Evolutionary conservation across 2,113 vertebrate genomes (phyloP).

Genomic region (Piprites chloris): DNA sequence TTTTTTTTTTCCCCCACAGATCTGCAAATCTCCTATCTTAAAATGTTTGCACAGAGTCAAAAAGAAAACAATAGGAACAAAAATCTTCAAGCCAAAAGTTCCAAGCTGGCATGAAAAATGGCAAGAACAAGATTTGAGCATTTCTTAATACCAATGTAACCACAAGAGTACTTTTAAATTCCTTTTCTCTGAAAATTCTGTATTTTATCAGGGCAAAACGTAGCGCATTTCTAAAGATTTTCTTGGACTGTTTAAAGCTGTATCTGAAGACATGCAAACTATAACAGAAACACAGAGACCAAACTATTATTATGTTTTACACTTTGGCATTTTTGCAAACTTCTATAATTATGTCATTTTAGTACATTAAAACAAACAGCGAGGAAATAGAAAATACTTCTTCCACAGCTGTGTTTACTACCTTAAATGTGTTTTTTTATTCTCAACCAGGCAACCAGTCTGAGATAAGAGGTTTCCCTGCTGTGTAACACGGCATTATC

Average conservation of each 20-base stretch:
- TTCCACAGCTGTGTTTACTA: conserved; percentile 78
- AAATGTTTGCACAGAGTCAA: conserved; percentile 35
- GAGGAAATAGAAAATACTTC: conserved; percentile 67
- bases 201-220: conserved; percentile 5
- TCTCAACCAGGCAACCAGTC: conserved; percentile 62
- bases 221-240: not conserved
- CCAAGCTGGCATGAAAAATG: conserved; percentile 11
- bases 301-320: conserved; percentile 7
- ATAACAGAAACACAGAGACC: not conserved
- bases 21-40: conserved; percentile 58
- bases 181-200: conserved; percentile 20
- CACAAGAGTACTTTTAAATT: conserved; percentile 33
- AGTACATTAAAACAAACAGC: conserved; percentile 70
- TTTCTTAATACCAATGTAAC: conserved; percentile 34
- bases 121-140: conserved; percentile 21
- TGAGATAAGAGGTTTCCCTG: conserved; percentile 75
- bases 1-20: conserved; percentile 17
- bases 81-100: conserved; percentile 37
- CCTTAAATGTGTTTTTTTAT: conserved; percentile 22
- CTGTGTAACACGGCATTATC: conserved; percentile 67
- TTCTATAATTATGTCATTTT: conserved; percentile 68
- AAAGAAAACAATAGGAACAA: conserved; percentile 55
- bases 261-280: not conserved
- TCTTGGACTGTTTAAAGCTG: not conserved
- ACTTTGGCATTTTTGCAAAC: conserved; percentile 50